phyloP scores from a whole-genome alignment of 2,797 vertebrate genomes.

The Luscinia luscinia region DNA sequence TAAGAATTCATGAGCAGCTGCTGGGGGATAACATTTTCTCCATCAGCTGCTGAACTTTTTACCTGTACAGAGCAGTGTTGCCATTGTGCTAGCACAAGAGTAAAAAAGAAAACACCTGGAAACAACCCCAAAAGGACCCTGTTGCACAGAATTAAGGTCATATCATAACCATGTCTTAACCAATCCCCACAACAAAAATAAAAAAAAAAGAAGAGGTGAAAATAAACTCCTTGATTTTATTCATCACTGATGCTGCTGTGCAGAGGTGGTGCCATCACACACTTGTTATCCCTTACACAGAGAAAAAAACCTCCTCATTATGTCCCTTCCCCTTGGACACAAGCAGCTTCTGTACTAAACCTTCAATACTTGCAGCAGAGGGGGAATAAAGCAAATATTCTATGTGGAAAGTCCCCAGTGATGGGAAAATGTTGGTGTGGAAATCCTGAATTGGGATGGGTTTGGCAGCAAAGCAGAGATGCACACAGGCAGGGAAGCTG shows the following conservation, averaged over 20 bases:
- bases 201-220: background rate
- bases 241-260: background rate
- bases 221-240: background rate
- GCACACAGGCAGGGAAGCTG: background rate
- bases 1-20: slow-evolving; percentile 63
- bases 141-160: background rate
- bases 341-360: background rate
- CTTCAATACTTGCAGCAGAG: background rate
- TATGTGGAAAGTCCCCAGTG: accelerated
- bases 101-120: background rate
- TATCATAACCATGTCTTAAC: background rate
- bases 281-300: background rate
- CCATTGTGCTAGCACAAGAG: background rate
- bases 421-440: background rate
- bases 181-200: background rate
- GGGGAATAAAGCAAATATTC: background rate
- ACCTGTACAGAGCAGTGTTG: background rate
- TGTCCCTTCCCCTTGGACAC: background rate
- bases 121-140: background rate
- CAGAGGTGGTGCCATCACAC: background rate
- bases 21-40: slow-evolving; percentile 55
- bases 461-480: background rate
- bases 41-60: slow-evolving; percentile 58
- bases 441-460: background rate
- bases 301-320: background rate